Evolutionary conservation across 2,797 vertebrate genomes (phyloP), one percentile per base, ranked within the genome.

Genomic region (Pempheris klunzingeri): DNA sequence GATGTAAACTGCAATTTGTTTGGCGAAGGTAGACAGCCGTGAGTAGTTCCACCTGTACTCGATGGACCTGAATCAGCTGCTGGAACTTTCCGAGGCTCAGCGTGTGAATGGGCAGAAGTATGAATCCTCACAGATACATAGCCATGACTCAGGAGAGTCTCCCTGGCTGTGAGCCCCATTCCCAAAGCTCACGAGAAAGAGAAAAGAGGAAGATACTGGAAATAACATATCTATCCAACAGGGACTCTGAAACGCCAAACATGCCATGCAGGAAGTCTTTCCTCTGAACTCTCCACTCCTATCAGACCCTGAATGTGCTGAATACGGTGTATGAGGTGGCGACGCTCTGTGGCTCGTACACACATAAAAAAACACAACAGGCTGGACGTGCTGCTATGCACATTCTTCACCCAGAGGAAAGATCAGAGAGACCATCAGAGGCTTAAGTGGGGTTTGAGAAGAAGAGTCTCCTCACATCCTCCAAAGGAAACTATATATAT

Each of bases 181-280:
- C 63, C 58, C 61, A 74, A 84, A 80, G 57, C 13, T 77, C 71
- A 71, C 74, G 18, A 69, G 76, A 71, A 30, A 30, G 70, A 82
- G 75, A 62, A 71, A 70, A 79, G 71, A 80, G 78, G 84, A 87
- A 87, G 69, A 87, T 43, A 84, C 77, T 28, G 50, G 82, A 92
- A 89, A 89, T 77, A 86, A 71, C 87, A 80, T 85, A 81, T 88
- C 79, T 82, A 17, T 83, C 59, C 69, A 53, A 28, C 24, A 4
- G 79, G 81, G 82, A 79, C 77, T 49, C 68, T 75, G 74, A 44
- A 41, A 39, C 32, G 4, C 3, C 55, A 79, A 87, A 92, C 91
- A 93, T 92, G 71, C 84, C 52, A 58, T 5, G 26, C 62, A 87
- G 89, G 89, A 87, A 88, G 89, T 78, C 70, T 88, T 83, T 84